A percentile compares a stretch with the other conserved stretches of the same genome.
phyloP scores from a whole-genome alignment of 2,888 invertebrate genomes.

The Meteorus colon region DNA sequence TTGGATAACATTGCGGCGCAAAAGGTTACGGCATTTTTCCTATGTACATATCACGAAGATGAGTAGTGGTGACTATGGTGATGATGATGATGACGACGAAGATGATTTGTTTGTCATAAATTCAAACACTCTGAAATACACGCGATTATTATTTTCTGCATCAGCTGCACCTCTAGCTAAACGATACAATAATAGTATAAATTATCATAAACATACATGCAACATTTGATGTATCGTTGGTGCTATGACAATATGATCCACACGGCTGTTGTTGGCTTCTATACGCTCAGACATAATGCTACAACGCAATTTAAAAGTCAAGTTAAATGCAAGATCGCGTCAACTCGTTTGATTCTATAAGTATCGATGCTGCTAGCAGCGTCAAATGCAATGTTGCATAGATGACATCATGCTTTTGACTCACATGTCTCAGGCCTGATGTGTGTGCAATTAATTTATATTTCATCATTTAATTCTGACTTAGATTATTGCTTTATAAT shows the following conservation, averaged over 20 bases:
- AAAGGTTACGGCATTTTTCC: slow-evolving; percentile 27
- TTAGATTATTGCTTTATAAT: neutral
- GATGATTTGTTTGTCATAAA: slow-evolving; percentile 1
- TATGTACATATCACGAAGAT: neutral
- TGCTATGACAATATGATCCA: neutral
- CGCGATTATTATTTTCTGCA: neutral
- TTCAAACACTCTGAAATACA: neutral
- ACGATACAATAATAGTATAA: neutral
- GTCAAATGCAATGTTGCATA: slow-evolving; percentile 42
- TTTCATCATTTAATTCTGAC: slow-evolving; percentile 8
- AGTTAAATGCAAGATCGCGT: slow-evolving; percentile 11
- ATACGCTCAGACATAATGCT: neutral
- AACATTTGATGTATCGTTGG: too few relatives aligned
- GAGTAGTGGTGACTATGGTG: slow-evolving; percentile 7
- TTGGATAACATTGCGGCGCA: slow-evolving; percentile 21
- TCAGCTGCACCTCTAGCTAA: neutral
- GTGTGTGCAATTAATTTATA: neutral
- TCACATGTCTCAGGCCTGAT: neutral
- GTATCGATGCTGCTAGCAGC: slow-evolving; percentile 29
- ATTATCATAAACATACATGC: neutral
- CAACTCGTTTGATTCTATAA: slow-evolving; percentile 21
- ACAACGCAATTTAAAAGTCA: neutral
- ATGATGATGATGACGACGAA: slow-evolving; percentile 6
- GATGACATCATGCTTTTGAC: slow-evolving; percentile 40
- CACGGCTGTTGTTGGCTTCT: neutral